These are phyloP conservation scores for Atta colombica DNA, from an alignment of 1,140 invertebrate genomes.

Conservation along the genomic window DNA sequence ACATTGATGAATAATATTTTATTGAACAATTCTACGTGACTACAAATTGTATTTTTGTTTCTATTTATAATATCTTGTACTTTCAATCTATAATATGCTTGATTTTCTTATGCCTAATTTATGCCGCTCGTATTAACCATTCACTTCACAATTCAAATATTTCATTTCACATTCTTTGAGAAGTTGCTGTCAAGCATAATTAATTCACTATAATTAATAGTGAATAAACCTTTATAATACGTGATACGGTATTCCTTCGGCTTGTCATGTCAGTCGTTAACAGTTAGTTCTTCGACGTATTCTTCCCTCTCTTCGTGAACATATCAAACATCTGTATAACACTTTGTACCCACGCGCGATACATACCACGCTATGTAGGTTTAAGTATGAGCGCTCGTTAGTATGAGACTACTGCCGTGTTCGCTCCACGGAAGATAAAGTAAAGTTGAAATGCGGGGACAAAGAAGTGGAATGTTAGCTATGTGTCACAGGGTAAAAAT, in stretches of 20 bases:
- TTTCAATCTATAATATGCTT: background rate
- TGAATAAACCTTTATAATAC: slow-evolving; percentile 16
- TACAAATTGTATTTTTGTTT: background rate
- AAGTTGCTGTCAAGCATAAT: slow-evolving; percentile 1
- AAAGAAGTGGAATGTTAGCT: slow-evolving; percentile 21
- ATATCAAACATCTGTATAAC: slow-evolving; percentile 60
- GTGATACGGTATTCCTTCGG: slow-evolving; percentile 1
- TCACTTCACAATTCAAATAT: slow-evolving; percentile 23
- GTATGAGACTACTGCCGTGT: slow-evolving; percentile 45
- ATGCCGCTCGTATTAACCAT: background rate
- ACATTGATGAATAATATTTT: background rate
- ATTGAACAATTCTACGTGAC: background rate
- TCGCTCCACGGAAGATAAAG: slow-evolving; percentile 38
- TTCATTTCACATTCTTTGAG: slow-evolving; percentile 16
- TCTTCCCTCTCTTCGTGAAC: slow-evolving; percentile 27
- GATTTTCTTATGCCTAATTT: slow-evolving; percentile 6
- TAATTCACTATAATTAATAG: slow-evolving; percentile 46
- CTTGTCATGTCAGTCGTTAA: slow-evolving; percentile 21
- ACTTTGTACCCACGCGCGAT: slow-evolving; percentile 42
- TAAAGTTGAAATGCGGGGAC: slow-evolving; percentile 45
- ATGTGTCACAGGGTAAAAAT: slow-evolving; percentile 65
- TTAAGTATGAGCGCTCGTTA: slow-evolving; percentile 43
- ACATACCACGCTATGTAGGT: slow-evolving; percentile 26
- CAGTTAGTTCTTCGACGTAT: slow-evolving; percentile 46
- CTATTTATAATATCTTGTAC: background rate